Conservation (phyloP, 2,797 vertebrate species). For the Tragelaphus eurycerus region DNA sequence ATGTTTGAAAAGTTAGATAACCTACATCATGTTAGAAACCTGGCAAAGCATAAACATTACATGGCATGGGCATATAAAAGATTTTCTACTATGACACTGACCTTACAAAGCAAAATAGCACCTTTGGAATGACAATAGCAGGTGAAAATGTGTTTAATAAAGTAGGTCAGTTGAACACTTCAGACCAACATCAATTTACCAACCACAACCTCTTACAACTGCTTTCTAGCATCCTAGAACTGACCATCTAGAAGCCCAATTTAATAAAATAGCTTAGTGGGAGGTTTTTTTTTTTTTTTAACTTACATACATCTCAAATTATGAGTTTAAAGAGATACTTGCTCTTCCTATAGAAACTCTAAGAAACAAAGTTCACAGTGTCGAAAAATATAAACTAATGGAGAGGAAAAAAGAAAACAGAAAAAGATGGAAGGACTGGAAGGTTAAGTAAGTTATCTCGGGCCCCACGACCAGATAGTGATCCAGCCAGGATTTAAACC, state of each 20-base stretch:
- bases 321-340: neutral
- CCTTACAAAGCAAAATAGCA: neutral
- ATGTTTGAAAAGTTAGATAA: neutral
- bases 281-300: neutral
- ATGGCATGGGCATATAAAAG: neutral
- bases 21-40: neutral
- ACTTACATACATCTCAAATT: neutral
- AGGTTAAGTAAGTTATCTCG: neutral
- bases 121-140: conserved; percentile 11
- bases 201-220: neutral
- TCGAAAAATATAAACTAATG: conserved; percentile 3
- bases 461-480: neutral
- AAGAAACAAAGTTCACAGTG: conserved; percentile 20
- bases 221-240: neutral
- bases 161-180: neutral
- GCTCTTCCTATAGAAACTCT: neutral
- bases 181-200: neutral
- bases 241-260: neutral
- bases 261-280: neutral
- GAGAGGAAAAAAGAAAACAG: neutral
- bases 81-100: neutral
- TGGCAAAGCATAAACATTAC: conserved; percentile 15
- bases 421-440: neutral
- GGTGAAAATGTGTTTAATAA: conserved; percentile 21
- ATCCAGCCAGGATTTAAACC: neutral